Conservation (phyloP, 2,797 vertebrate genomes). For the Botia almorhae region DNA sequence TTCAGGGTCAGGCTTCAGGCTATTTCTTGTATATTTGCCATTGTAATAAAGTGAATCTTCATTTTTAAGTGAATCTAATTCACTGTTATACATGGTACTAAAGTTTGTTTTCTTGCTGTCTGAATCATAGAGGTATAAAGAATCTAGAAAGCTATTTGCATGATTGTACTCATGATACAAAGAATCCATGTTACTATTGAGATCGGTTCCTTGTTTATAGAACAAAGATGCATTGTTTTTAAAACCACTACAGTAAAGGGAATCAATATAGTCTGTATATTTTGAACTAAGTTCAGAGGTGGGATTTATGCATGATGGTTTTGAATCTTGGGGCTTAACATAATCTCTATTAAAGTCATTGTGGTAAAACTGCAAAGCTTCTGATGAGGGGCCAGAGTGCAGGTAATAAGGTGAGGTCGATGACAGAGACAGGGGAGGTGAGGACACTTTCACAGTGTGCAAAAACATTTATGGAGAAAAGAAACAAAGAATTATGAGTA, state of each 20-base stretch:
- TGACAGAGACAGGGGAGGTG: slow-evolving; percentile 76
- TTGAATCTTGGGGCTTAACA: slow-evolving; percentile 55
- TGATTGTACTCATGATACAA: slow-evolving; percentile 25
- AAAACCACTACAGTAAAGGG: slow-evolving; percentile 34
- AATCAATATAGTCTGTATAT: slow-evolving; percentile 35
- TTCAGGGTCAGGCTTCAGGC: slow-evolving; percentile 32
- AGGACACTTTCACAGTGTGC: slow-evolving; percentile 72
- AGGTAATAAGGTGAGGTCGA: slow-evolving; percentile 76
- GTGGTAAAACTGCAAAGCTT: slow-evolving; percentile 58
- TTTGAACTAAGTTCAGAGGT: slow-evolving; percentile 35
- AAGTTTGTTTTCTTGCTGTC: slow-evolving; percentile 17
- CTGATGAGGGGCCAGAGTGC: slow-evolving; percentile 68
- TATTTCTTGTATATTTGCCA: slow-evolving; percentile 50
- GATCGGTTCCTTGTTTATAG: slow-evolving; percentile 29
- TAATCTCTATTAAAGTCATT: slow-evolving; percentile 67
- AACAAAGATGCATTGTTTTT: slow-evolving; percentile 33
- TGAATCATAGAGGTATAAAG: slow-evolving; percentile 52
- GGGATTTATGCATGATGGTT: slow-evolving; percentile 55
- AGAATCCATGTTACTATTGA: slow-evolving; percentile 51
- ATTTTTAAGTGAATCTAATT: slow-evolving; percentile 63
- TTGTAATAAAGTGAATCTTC: slow-evolving; percentile 70
- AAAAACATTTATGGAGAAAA: slow-evolving; percentile 44
- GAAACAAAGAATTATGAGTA: slow-evolving; percentile 43
- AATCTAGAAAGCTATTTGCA: slow-evolving; percentile 55
- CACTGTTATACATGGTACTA: slow-evolving; percentile 45